Base-by-base conservation (phyloP, 2,113 vertebrate species). In the Thryonomys swinderianus region DNA sequence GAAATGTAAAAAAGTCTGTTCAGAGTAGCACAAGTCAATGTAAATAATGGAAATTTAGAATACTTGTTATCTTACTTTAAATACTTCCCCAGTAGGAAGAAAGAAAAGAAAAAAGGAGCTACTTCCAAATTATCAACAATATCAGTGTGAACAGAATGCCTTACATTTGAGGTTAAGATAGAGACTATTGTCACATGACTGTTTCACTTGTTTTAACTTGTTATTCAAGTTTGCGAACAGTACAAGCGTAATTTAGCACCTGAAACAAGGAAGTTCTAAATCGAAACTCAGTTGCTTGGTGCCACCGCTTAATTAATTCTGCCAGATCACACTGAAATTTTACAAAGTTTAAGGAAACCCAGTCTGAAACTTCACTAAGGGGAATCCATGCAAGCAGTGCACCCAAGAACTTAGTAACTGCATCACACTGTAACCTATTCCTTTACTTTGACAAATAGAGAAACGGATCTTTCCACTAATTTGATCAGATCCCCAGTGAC, bases 51-150 rank as follows among this genome's bases (percentile, higher is more conserved):
- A 85, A 82, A 84, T 57, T 82, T 3, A 90, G 53, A 89, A 94
- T 5, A 83, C 85, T 17, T 83, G 16, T n/a, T 92, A 18, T 84
- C 64, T 85, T n/a, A 90, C 53, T 91, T 66, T 57, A 67, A 81
- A 32, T 30, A 88, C 79, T 32, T 88, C 71, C 71, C 18, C 27
- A 66, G 0, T 48, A 23, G 40, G 89, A 7, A 48, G 88, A 79
- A 79, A 14, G 32, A 69, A 67, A 94, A 86, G 13, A 57, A n/a
- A 81, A 37, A 40, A 45, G 4, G 80, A 71, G 20, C 27, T 79
- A 42, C n/a, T 66, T 9, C 4, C 21, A 93, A 64, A 71, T 32
- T 73, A 67, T 73, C 2, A 84, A 85, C 92, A 78, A 51, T 37
- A 82, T 64, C 61, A 71, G 8, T 17, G 3, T 80, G 69, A 57